A percentile compares a stretch with the other conserved stretches of the same genome.
Evolutionary conservation across 2,888 invertebrate species (phyloP).

Genomic region (Coelopa pilipes): DNA sequence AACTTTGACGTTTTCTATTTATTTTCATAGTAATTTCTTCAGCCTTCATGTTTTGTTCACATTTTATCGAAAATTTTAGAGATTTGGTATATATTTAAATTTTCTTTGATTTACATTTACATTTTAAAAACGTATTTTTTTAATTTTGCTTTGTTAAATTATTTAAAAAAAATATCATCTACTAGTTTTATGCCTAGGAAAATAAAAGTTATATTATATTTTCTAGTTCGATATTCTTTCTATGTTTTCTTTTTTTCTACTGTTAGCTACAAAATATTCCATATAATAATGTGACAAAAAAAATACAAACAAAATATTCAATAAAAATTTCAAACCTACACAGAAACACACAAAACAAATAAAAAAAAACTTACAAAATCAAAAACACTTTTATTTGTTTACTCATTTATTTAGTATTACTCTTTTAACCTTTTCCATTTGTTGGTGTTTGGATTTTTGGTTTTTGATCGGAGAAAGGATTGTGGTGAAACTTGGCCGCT

Average conservation of each 20-base stretch:
- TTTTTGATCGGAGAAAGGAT: not conserved
- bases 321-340: slow-evolving; percentile 36
- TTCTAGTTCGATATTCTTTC: not conserved
- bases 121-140: slow-evolving; percentile 23
- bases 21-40: slow-evolving; percentile 9
- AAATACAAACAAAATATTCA: slow-evolving; percentile 16
- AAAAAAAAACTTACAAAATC: slow-evolving; percentile 33
- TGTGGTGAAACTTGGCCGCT: no score
- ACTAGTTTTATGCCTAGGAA: not conserved
- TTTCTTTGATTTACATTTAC: slow-evolving; percentile 31
- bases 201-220: slow-evolving; percentile 7
- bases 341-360: slow-evolving; percentile 41
- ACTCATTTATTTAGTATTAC: slow-evolving; percentile 22
- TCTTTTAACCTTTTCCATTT: slow-evolving; percentile 8
- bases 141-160: slow-evolving; percentile 9
- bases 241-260: not conserved
- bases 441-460: not conserved
- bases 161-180: not conserved
- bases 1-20: slow-evolving; percentile 18
- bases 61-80: slow-evolving; percentile 7
- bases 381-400: slow-evolving; percentile 36
- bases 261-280: slow-evolving; percentile 33
- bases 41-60: slow-evolving; percentile 38
- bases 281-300: slow-evolving; percentile 22
- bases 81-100: not conserved